Conservation (phyloP, 1,140 invertebrate genomes). For the Proctacanthus coquilletti region DNA sequence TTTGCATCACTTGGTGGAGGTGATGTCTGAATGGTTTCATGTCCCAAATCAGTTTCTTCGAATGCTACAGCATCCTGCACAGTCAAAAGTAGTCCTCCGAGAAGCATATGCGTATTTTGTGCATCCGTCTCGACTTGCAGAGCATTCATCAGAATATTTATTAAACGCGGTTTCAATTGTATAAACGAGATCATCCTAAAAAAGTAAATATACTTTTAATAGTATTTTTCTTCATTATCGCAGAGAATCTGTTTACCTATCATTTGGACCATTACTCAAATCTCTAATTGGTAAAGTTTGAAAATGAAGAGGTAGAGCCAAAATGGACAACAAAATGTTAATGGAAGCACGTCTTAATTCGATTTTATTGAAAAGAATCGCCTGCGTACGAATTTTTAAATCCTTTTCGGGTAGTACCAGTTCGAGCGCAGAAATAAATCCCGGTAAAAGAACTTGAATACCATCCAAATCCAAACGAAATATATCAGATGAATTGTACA, state of each 20-base stretch:
- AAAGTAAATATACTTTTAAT: constrained; percentile 3
- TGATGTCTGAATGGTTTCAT: constrained; percentile 37
- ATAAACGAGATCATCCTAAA: constrained; percentile 47
- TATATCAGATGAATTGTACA: constrained; percentile 65
- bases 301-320: constrained; percentile 83
- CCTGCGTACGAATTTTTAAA: constrained; percentile 42
- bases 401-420: constrained; percentile 68
- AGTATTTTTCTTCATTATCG: neutral
- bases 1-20: constrained; percentile 43
- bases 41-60: constrained; percentile 46
- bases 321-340: constrained; percentile 73
- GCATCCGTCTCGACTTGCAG: constrained; percentile 75
- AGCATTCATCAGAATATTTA: constrained; percentile 74
- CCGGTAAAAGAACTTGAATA: constrained; percentile 76
- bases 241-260: constrained; percentile 23
- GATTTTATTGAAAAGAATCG: constrained; percentile 43
- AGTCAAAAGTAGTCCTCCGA: constrained; percentile 62
- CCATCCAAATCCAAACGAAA: constrained; percentile 87
- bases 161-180: constrained; percentile 63
- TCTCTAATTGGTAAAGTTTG: constrained; percentile 65
- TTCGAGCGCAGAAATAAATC: constrained; percentile 78
- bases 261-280: constrained; percentile 36
- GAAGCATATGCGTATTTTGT: constrained; percentile 76
- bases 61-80: constrained; percentile 68
- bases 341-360: constrained; percentile 82